Base-by-base conservation (phyloP, 2,113 vertebrate genomes). In the Myrmecophaga tridactyla region DNA sequence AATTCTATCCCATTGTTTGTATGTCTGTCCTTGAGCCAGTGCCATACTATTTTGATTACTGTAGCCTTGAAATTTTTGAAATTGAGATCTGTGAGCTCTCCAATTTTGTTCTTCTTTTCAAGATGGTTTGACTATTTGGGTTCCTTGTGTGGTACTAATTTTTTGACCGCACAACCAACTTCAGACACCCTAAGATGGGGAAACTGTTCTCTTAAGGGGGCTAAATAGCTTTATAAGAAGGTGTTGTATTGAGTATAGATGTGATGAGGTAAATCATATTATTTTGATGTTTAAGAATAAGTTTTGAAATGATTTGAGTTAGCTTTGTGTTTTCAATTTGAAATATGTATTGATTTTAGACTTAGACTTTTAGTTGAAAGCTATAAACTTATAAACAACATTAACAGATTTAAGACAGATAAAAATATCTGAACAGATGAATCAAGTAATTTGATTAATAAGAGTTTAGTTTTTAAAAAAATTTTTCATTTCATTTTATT, bases 341-440 rank as follows among this genome's bases (percentile, higher is more conserved):
- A 73, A 56, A 48, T 86, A 31, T 31, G 39, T 82, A 31, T 85
- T 83, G 80, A 58, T 78, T 93, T 88, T 80, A 90, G 90, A 81
- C 34, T 63, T 36, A 84, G 7, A 75, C 43, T 90, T 95, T 92
- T 39, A 86, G 25, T 86, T 36, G 51, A 72, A 89, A 88, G 36
- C 15, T 88, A 72, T 11, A 83, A 88, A 48, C 43, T 77, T 89
- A 84, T 39, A 85, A 75, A 69, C 36, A 84, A 25, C 34, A n/a
- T 92, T 77, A 67, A 31, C 89, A 67, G 70, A 78, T 60, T 83
- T 81, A 89, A 83, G 60, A 82, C 8, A 81, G 76, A 88, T 88
- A 25, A 90, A 93, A 81, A 58, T 46, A n/a, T n/a, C 36, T 36
- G 51, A 95, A 83, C 29, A 43, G 36, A 51, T 48, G 60, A 90